Base-by-base conservation (phyloP, 2,113 vertebrate species). In the Pao palembangensis region DNA sequence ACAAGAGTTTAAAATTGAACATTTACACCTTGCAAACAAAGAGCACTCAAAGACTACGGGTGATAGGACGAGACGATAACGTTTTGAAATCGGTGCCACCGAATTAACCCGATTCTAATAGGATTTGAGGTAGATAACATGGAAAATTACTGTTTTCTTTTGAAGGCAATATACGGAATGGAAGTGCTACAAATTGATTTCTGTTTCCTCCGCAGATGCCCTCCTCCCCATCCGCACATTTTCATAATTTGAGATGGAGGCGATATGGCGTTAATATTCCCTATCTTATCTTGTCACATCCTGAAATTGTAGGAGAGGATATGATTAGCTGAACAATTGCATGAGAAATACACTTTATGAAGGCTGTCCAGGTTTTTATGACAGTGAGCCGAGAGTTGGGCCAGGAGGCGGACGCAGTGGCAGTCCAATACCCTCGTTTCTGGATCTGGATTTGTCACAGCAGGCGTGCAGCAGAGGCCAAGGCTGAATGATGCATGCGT, bases 101-200 rank as follows among this genome's bases (percentile, higher is more conserved):
- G 80, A 87, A 91, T 91, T 92, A 90, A 90, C 90, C 90, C 67
- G 85, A 78, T 90, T 90, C 86, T 90, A 90, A 92, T 91, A 83
- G 87, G 87, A 91, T 90, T 88, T 78, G 61, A 82, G 82, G 83
- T 69, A 90, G 89, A 92, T 91, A 92, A 90, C 80, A 71, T 72
- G 67, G 83, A 79, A 90, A 89, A 89, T 88, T 74, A 81, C 81
- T 87, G 85, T 90, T 91, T 90, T 91, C 87, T 90, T 91, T 91
- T 91, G 81, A 89, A 86, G 88, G 80, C 72, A 49, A 85, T 83
- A 86, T 70, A 85, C 87, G 84, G 89, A 91, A 90, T 87, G 79
- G 82, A 83, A 85, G 73, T 67, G 51, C 70, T 69, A 77, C 83
- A 91, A 88, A 92, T 89, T 91, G 88, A 91, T 88, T 91, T 84